Conservation (phyloP, 2,888 invertebrate species). For the Yponomeuta cagnagella region DNA sequence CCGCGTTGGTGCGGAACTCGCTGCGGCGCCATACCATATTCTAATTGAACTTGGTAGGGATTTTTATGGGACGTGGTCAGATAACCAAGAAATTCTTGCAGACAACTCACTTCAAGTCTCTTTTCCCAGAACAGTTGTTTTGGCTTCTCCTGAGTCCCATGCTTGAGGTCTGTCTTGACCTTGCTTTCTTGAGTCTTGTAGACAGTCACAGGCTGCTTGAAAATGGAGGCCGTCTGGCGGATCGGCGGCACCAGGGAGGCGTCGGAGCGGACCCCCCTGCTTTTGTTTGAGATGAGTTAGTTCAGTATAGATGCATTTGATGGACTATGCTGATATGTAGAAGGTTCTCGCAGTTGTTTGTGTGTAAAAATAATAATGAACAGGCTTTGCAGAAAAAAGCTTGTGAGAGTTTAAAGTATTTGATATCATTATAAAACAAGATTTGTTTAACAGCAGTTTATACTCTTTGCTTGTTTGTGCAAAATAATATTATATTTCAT, state of each 20-base stretch:
- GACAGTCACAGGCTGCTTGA: conserved; percentile 98
- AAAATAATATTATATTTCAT: too few species aligned
- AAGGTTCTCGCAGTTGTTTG: neutral
- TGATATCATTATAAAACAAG: neutral
- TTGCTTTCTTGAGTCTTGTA: conserved; percentile 94
- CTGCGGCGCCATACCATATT: too few species aligned
- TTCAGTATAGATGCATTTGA: too few species aligned
- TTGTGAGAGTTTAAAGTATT: neutral
- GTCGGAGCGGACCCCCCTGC: conserved; percentile 88
- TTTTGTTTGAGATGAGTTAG: conserved; percentile 23
- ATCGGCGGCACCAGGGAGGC: conserved; percentile 95
- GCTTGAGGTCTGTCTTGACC: conserved; percentile 92
- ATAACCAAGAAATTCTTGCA: neutral
- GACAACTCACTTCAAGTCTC: conserved; percentile 71
- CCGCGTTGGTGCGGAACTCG: too few species aligned
- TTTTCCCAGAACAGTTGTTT: conserved; percentile 93
- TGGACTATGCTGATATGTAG: neutral
- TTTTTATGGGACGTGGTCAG: too few species aligned
- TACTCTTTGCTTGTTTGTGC: too few species aligned
- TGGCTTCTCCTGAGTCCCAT: conserved; percentile 93
- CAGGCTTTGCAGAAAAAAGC: neutral
- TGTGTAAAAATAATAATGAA: neutral
- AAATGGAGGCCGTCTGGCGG: conserved; percentile 97
- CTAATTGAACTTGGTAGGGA: too few species aligned
- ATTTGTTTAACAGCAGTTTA: too few species aligned